Evolutionary conservation across 2,888 invertebrate species (phyloP), one percentile per base, ranked within the genome.

Genomic region (Spicauda simplicius): DNA sequence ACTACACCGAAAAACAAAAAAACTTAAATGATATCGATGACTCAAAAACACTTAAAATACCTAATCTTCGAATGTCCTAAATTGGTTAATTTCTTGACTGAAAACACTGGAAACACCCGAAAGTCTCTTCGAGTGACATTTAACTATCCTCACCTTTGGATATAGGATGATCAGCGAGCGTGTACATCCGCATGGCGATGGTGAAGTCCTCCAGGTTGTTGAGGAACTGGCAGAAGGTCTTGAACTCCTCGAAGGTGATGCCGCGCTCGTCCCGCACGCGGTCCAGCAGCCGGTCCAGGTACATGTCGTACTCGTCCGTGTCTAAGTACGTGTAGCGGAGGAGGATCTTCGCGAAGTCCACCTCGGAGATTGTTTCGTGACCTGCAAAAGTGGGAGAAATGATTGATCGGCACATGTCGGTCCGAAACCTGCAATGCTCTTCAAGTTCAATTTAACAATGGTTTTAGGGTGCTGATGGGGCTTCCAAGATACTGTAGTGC

Each of bases 131-230:
- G 33, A 6, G 1, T 33, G 8, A 6, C 33, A 8, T 33, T 33
- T 33, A 3, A 14, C 41, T 5, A 6, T 18, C n/a, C 74, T 74
- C 79, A 98, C 98, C 98, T 95, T 98, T 97, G 0, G 98, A 98
- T 76, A 99, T 98, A 0, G 99, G 97, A 86, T 97, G 97, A 90
- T 99, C 98, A 1, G 99, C 98, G 58, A 98, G 95, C 0, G 99
- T 98, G 86, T 99, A 99, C 97, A 99, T 98, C 78, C 98, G 95
- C 97, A 99, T 99, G 11, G 99, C 99, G 76, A 99, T 98, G 50
- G 97, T 96, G 85, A 99, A 99, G 88, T 99, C 99, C 85, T 99
- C 99, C 73, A 99, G 91, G 87, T 97, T 99, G 90, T 99, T 99
- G 69, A 99, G 95, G 92, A 99, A 99, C 89, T 98, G 97, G 86